These are phyloP conservation scores for Abscondita cerata DNA, from an alignment of 2,888 invertebrate species.

Conservation along the genomic window DNA sequence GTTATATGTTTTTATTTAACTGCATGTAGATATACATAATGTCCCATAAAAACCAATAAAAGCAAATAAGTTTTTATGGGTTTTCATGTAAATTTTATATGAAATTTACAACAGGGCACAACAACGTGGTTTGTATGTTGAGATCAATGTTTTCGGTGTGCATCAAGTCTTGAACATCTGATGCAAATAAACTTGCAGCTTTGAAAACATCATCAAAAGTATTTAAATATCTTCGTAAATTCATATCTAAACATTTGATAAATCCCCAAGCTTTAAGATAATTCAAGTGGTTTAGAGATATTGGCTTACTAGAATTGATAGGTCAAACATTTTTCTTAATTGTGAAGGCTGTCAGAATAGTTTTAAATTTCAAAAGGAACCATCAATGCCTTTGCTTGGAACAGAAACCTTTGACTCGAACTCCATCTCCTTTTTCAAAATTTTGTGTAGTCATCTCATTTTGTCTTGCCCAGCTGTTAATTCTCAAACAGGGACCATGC, in stretches of 20 bases:
- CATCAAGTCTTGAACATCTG: background rate
- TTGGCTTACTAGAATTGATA: background rate
- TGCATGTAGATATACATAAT: no score
- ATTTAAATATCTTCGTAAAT: background rate
- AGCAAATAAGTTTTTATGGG: no score
- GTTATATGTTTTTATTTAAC: no score
- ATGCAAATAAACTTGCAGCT: background rate
- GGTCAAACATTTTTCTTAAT: background rate
- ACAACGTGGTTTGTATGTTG: background rate
- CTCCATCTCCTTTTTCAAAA: background rate
- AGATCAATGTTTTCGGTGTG: background rate
- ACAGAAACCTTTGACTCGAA: background rate
- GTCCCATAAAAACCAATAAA: no score
- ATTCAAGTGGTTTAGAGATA: background rate
- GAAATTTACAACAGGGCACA: no score
- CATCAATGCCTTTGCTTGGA: background rate
- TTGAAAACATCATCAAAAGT: background rate
- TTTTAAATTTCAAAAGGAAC: background rate
- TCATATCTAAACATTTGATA: background rate
- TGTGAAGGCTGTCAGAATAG: background rate
- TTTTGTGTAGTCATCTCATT: background rate
- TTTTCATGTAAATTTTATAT: no score
- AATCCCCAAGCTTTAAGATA: no score
- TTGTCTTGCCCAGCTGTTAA: background rate
- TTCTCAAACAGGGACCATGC: background rate